A percentile compares a stretch with the other conserved stretches of the same genome.
Evolutionary conservation across 2,797 vertebrate genomes (phyloP).

Genomic region (Ataeniobius toweri): DNA sequence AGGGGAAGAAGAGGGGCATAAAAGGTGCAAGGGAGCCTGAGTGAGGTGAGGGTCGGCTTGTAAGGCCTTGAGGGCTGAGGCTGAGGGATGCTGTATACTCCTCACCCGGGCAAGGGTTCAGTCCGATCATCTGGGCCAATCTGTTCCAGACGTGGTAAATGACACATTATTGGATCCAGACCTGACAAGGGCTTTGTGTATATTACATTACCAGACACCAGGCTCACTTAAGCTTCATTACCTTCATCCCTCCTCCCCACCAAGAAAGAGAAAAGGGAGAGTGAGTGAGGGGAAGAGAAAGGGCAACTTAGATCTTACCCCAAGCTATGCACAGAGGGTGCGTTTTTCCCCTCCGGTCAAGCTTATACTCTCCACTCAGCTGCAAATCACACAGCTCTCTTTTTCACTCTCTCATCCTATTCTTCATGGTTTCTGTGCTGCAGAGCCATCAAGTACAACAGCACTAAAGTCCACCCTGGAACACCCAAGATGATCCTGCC

Average conservation of each 20-base stretch:
- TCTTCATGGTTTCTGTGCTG: constrained; percentile 54
- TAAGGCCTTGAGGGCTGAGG: constrained; percentile 80
- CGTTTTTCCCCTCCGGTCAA: constrained; percentile 73
- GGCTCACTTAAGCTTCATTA: constrained; percentile 96
- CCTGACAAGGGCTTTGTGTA: constrained; percentile 90
- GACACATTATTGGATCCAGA: constrained; percentile 99
- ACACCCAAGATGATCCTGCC: constrained; percentile 84
- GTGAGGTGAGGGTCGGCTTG: constrained; percentile 80
- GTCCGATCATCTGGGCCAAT: constrained; percentile 94
- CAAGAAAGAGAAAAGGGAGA: constrained; percentile 64
- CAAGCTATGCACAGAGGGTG: constrained; percentile 82
- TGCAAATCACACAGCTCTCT: constrained; percentile 64
- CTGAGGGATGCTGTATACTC: constrained; percentile 85
- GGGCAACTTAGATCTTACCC: constrained; percentile 76
- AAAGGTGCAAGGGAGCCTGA: constrained; percentile 74
- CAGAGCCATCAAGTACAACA: constrained; percentile 90
- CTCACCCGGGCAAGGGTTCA: constrained; percentile 99
- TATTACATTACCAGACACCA: constrained; percentile 91
- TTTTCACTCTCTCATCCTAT: constrained; percentile 77
- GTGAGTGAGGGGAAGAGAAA: constrained; percentile 58
- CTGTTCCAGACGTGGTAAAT: constrained; percentile 99
- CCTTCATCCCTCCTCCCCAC: constrained; percentile 79
- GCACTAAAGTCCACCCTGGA: constrained; percentile 81
- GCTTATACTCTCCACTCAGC: constrained; percentile 46
- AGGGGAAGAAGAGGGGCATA: constrained; percentile 31